phyloP scores from a whole-genome alignment of 1,140 invertebrate species.

The Octopus sinensis region DNA sequence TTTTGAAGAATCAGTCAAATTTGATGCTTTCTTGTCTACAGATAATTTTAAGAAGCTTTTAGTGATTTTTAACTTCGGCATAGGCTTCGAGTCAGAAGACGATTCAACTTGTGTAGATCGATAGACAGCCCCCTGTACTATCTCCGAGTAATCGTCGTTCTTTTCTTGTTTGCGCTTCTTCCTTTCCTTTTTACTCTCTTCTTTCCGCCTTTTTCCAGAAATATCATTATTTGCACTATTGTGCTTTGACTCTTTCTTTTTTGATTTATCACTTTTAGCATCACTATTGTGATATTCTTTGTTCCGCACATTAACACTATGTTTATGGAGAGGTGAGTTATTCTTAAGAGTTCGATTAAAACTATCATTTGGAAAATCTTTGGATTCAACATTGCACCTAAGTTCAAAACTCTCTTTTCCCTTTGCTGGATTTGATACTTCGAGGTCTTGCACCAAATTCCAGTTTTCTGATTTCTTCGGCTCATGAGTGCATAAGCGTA shows the following conservation, averaged over 20 bases:
- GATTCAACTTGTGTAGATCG: constrained; percentile 34
- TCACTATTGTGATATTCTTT: constrained; percentile 33
- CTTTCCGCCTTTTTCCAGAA: constrained; percentile 44
- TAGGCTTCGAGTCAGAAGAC: constrained; percentile 26
- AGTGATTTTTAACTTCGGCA: constrained; percentile 43
- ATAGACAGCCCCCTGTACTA: constrained; percentile 36
- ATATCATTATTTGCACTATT: constrained; percentile 31
- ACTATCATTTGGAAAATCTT: constrained; percentile 31
- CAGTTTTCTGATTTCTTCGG: constrained; percentile 10
- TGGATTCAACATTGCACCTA: constrained; percentile 48
- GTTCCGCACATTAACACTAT: constrained; percentile 41
- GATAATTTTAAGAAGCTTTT: constrained; percentile 29
- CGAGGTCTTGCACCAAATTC: background rate
- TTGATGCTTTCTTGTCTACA: constrained; percentile 20
- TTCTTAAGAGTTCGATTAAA: constrained; percentile 35
- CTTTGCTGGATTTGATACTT: constrained; percentile 1
- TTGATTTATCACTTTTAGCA: constrained; percentile 43
- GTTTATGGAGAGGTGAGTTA: constrained; percentile 40
- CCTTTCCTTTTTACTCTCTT: constrained; percentile 42
- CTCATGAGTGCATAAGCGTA: constrained; percentile 20
- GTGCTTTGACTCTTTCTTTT: constrained; percentile 37
- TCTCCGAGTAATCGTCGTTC: constrained; percentile 23
- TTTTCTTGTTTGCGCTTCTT: constrained; percentile 43
- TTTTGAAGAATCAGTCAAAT: constrained; percentile 14
- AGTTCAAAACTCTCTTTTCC: constrained; percentile 36